These are phyloP conservation scores for Neotoxoptera formosana DNA, from an alignment of 1,140 invertebrate genomes.

Conservation along the genomic window DNA sequence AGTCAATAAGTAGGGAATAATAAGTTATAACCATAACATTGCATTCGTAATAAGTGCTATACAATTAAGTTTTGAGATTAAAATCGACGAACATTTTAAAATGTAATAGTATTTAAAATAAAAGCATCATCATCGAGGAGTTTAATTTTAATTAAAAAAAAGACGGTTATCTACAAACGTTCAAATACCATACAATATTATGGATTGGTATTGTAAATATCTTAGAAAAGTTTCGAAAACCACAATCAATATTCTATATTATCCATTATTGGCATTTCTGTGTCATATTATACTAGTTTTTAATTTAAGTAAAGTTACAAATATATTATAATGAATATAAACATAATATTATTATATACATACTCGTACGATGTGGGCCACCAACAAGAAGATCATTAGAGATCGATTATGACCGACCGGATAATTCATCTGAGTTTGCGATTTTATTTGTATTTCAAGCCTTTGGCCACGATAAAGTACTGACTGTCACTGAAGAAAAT, in stretches of 20 bases:
- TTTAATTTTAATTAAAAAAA: not conserved
- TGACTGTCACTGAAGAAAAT: not conserved
- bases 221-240: not conserved
- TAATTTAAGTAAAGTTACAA: not conserved
- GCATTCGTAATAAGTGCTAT: not conserved
- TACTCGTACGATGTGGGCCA: not conserved
- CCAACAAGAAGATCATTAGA: not conserved
- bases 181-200: not conserved
- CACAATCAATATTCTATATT: not conserved
- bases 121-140: not conserved
- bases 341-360: too few relatives aligned
- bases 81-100: not conserved
- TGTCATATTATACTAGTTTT: not conserved
- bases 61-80: not conserved
- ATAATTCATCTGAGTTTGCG: not conserved
- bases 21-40: not conserved
- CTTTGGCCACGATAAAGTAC: not conserved
- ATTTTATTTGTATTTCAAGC: not conserved
- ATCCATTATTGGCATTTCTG: not conserved
- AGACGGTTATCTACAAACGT: not conserved
- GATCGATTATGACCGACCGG: not conserved
- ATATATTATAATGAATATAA: not conserved
- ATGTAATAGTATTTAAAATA: not conserved
- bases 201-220: too few relatives aligned
- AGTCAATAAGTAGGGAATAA: slow-evolving; percentile 5